A percentile compares a stretch with the other conserved stretches of the same genome.
Evolutionary conservation across 2,888 invertebrate genomes (phyloP).

Genomic region (Scaptodrosophila latifasciaeformis): DNA sequence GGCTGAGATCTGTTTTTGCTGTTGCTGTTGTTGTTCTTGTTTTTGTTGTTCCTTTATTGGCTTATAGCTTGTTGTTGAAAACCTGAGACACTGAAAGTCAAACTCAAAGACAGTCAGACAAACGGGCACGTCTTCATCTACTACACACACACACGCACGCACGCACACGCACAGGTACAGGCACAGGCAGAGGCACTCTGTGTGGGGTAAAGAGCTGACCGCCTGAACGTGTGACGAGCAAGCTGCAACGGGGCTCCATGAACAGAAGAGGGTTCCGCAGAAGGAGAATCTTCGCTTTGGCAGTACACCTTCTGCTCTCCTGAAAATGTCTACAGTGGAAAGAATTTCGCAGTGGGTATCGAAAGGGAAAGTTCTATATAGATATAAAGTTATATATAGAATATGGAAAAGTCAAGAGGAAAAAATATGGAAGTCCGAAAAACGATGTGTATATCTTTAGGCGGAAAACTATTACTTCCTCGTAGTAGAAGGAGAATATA

Average conservation of each 20-base stretch:
- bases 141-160: background rate
- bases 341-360: constrained; percentile 1
- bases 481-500: too few species aligned
- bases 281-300: constrained; percentile 28
- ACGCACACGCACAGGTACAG: too few species aligned
- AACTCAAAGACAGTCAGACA: background rate
- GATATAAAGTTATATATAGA: too few species aligned
- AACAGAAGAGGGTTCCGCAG: constrained; percentile 6
- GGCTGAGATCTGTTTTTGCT: constrained; percentile 26
- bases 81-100: constrained; percentile 55
- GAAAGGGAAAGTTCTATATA: too few species aligned
- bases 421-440: too few species aligned
- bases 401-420: too few species aligned
- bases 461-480: too few species aligned
- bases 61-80: constrained; percentile 63
- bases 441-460: too few species aligned
- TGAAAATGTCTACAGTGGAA: constrained; percentile 38
- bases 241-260: background rate
- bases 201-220: constrained; percentile 52
- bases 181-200: constrained; percentile 28
- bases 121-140: constrained; percentile 44
- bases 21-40: constrained; percentile 37
- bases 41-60: constrained; percentile 58
- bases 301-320: constrained; percentile 20
- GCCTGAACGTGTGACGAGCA: constrained; percentile 19